Conservation (phyloP, 2,797 vertebrate species). For the Aldrovandia affinis region DNA sequence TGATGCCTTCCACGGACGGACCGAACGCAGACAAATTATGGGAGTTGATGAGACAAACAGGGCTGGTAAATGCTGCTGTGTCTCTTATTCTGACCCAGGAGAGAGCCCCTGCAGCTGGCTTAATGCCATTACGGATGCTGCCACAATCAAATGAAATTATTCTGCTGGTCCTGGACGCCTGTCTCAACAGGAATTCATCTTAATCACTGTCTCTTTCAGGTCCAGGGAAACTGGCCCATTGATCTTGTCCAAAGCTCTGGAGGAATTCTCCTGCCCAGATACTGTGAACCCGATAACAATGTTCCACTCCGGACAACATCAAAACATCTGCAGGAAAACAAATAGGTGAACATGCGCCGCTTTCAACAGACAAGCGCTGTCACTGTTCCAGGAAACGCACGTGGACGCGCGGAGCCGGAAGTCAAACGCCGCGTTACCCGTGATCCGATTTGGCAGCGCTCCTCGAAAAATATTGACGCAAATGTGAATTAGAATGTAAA, state of each 20-base stretch:
- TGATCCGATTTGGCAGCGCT: background rate
- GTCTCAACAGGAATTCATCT: conserved; percentile 44
- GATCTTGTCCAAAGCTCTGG: background rate
- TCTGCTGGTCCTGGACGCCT: conserved; percentile 32
- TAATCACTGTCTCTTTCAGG: conserved; percentile 43
- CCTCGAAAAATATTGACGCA: background rate
- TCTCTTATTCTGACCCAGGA: conserved; percentile 44
- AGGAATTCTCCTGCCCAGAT: conserved; percentile 34
- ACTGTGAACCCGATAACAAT: background rate
- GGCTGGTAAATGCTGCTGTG: conserved; percentile 48
- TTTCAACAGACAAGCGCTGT: background rate
- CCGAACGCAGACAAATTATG: conserved; percentile 41
- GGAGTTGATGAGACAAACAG: conserved; percentile 42
- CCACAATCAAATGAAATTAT: conserved; percentile 51
- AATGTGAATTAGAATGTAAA: background rate
- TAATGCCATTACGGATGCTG: conserved; percentile 53
- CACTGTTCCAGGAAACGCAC: background rate
- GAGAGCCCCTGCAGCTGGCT: conserved; percentile 37
- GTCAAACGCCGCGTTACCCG: background rate
- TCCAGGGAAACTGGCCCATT: conserved; percentile 13
- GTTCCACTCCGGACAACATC: background rate
- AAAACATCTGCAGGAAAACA: background rate
- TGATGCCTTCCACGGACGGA: conserved; percentile 33
- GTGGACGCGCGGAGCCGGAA: background rate
- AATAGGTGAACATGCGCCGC: background rate